Percentiles rank a stretch among this genome's conserved stretches.
phyloP scores from a whole-genome alignment of 1,140 invertebrate species.

The Brachionus plicatilis region DNA sequence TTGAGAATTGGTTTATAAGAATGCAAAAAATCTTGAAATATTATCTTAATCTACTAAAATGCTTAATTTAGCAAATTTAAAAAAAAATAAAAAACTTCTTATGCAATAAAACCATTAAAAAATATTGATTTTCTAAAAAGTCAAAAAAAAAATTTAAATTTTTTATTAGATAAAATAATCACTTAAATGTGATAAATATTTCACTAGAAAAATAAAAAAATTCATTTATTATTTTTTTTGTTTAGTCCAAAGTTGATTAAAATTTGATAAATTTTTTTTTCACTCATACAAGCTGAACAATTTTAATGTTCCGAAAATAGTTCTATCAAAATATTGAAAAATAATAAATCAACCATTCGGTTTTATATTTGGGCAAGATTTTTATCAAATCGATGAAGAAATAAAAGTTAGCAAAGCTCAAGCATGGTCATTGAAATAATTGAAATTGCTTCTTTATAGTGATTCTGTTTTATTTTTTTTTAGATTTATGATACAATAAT shows the following conservation, averaged over 20 bases:
- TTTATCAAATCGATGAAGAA: background rate
- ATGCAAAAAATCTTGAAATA: background rate
- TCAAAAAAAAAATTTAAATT: background rate
- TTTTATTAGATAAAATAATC: background rate
- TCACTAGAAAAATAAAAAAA: too few relatives aligned
- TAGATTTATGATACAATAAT: conserved; percentile 19
- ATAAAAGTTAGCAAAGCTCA: background rate
- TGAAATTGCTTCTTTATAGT: background rate
- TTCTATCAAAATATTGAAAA: background rate
- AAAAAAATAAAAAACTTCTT: background rate
- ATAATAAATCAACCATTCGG: background rate
- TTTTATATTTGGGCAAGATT: background rate
- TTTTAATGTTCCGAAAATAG: background rate
- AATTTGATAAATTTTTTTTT: background rate
- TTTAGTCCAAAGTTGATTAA: too few relatives aligned
- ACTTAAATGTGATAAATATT: too few relatives aligned
- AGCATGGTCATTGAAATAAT: background rate
- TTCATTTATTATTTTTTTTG: too few relatives aligned
- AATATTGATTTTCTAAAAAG: background rate
- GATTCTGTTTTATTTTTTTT: background rate
- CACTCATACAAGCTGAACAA: background rate
- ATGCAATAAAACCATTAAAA: background rate
- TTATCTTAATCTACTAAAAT: background rate
- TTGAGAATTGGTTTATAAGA: background rate
- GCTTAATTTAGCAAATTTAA: background rate